phyloP scores from a whole-genome alignment of 2,888 invertebrate species.

The Deilephila porcellus region DNA sequence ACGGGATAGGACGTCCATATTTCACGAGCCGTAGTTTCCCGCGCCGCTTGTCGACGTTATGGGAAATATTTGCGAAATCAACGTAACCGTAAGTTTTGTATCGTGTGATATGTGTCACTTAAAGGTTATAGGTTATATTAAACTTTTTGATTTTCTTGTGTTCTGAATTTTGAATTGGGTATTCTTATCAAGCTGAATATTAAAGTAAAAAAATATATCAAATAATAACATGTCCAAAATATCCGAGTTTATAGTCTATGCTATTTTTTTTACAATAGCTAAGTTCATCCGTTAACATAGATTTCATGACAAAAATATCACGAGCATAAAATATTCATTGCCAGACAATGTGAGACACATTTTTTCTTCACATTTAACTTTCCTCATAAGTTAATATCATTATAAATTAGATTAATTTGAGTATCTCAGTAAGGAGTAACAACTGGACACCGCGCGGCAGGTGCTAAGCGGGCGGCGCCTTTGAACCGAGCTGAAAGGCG shows the following conservation, averaged over 20 bases:
- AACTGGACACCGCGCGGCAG: constrained; percentile 52
- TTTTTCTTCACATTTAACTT: too few relatives aligned
- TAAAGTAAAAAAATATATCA: too few relatives aligned
- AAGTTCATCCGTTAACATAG: too few relatives aligned
- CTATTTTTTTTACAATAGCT: too few relatives aligned
- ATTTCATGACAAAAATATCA: too few relatives aligned
- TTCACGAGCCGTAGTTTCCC: constrained; percentile 61
- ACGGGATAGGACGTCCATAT: constrained; percentile 64
- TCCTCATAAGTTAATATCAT: background rate
- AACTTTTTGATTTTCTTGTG: too few relatives aligned
- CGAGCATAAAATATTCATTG: too few relatives aligned
- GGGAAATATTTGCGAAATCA: constrained; percentile 68
- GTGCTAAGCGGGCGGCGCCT: constrained; percentile 48
- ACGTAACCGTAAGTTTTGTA: constrained; percentile 49
- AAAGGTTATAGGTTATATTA: background rate
- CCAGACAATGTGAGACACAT: too few relatives aligned
- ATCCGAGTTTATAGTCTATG: too few relatives aligned
- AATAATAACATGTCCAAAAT: too few relatives aligned
- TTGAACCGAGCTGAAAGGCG: constrained; percentile 54
- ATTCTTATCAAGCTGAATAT: too few relatives aligned
- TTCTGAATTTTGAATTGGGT: too few relatives aligned
- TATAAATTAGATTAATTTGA: constrained; percentile 3
- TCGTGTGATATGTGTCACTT: constrained; percentile 5
- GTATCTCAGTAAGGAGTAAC: constrained; percentile 42
- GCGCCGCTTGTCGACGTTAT: constrained; percentile 57